These are phyloP conservation scores for Bos taurus DNA, from an alignment of 2,113 vertebrate species.

Conservation along the genomic window DNA sequence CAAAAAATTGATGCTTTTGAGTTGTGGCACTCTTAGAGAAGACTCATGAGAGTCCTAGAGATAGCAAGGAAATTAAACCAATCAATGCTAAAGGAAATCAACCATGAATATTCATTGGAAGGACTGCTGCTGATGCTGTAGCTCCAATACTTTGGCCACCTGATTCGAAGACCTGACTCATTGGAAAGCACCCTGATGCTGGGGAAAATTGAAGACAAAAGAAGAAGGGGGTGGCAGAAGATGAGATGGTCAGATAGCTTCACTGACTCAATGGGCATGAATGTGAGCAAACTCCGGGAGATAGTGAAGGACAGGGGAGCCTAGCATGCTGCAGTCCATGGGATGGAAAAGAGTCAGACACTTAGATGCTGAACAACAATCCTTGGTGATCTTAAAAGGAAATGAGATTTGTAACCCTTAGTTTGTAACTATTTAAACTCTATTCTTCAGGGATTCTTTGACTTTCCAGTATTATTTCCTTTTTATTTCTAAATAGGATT, in stretches of 20 bases:
- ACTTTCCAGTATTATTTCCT: background rate
- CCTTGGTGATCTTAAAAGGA: background rate
- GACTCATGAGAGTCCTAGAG: background rate
- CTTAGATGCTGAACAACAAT: background rate
- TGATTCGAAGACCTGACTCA: background rate
- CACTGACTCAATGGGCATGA: background rate
- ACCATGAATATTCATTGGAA: background rate
- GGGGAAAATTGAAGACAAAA: background rate
- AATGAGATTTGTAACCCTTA: background rate
- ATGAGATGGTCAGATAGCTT: background rate
- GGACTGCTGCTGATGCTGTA: background rate
- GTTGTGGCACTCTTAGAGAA: background rate
- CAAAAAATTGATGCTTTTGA: background rate
- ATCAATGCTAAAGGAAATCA: background rate
- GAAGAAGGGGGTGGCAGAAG: background rate
- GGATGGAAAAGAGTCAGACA: background rate
- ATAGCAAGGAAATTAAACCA: background rate
- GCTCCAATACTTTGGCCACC: background rate
- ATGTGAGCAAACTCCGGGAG: background rate
- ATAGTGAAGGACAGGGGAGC: background rate
- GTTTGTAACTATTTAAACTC: background rate
- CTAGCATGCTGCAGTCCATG: background rate
- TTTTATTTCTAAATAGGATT: background rate
- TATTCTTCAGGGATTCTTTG: background rate
- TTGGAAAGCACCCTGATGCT: background rate